Base-by-base conservation (phyloP, 2,113 vertebrate genomes). In the Todiramphus chloris region DNA sequence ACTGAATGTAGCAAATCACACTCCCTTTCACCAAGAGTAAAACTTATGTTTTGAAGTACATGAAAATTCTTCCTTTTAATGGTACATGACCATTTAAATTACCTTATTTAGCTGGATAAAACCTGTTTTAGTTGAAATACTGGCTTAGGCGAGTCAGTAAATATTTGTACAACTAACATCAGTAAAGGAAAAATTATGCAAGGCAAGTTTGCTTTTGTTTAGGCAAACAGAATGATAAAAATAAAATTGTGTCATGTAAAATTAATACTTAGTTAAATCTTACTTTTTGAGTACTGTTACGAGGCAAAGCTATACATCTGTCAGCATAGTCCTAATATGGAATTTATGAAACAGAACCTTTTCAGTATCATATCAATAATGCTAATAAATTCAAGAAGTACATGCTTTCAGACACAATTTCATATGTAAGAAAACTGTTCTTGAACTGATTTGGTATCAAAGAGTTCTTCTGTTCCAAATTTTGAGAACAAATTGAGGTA, bases 181-280 rank as follows among this genome's bases (percentile, higher is more conserved):
- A 96, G 70, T 68, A 89, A 93, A 89, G 95, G 91, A 95, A 96
- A 97, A 95, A 87, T 50, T 33, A 72, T 84, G 77, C 83, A 80
- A 64, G 80, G 67, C 63, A 96, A 95, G 79, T 94, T 96, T 97
- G 94, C 83, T 96, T 97, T 96, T 95, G 84, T 97, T 96, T 92
- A 88, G 92, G 76, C 93, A 96, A 96, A 95, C 66, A 96, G 82
- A 87, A 90, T 80, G 83, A 89, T 83, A 96, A 95, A 96, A 96
- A 96, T 96, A 96, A 93, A 93, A 64, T 68, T 21, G 59, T 77
- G 56, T 64, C 77, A 35, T 35, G 43, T 66, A 74, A 88, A 87
- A 96, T 80, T 37, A 84, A 91, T 25, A 59, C 50, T 55, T 89
- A 70, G 63, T 44, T 59, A 93, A 90, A 94, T 93, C 51, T 94